Evolutionary conservation across 92 coral and sea anemone genomes (phyloP).

Genomic region (Epizoanthus stellaris): DNA sequence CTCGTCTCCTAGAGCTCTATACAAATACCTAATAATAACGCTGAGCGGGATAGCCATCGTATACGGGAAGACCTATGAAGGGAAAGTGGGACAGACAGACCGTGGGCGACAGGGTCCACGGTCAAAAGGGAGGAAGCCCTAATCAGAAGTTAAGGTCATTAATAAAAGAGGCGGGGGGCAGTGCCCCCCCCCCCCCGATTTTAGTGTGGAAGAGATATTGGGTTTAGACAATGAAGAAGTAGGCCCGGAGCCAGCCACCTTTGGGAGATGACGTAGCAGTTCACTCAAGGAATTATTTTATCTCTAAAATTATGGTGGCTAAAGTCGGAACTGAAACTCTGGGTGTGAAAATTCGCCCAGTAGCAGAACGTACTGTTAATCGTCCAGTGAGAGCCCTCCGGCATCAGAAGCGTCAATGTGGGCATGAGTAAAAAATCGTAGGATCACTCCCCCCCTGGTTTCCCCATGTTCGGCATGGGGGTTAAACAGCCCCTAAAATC

Average conservation of each 20-base stretch:
- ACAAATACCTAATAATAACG: no score
- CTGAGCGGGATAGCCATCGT: no score
- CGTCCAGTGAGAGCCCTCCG: conserved; percentile 67
- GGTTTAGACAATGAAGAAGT: conserved; percentile 84
- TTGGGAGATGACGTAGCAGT: conserved; percentile 86
- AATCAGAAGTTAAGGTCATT: conserved; percentile 88
- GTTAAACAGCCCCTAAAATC: conserved; percentile 85
- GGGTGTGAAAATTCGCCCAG: conserved; percentile 63
- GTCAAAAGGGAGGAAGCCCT: conserved; percentile 91
- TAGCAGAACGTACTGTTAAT: conserved; percentile 85
- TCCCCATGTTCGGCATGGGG: conserved; percentile 48
- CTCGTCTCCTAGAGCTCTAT: no score
- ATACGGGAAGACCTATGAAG: no score
- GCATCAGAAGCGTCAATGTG: conserved; percentile 88
- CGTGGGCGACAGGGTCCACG: conserved; percentile 76
- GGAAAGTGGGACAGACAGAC: conserved; percentile 75
- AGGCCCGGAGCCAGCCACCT: conserved; percentile 97
- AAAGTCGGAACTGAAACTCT: conserved; percentile 81
- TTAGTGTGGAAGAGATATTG: conserved; percentile 79
- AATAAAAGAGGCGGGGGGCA: conserved; percentile 29
- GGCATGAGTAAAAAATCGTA: conserved; percentile 85
- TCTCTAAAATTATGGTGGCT: conserved; percentile 83
- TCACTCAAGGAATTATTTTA: conserved; percentile 72
- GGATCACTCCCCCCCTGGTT: conserved; percentile 72
- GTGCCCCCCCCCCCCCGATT: conserved; percentile 43